Evolutionary conservation across 1,140 invertebrate species (phyloP), one percentile per base, ranked within the genome.

Genomic region (Aphaenogaster ashmeadi): DNA sequence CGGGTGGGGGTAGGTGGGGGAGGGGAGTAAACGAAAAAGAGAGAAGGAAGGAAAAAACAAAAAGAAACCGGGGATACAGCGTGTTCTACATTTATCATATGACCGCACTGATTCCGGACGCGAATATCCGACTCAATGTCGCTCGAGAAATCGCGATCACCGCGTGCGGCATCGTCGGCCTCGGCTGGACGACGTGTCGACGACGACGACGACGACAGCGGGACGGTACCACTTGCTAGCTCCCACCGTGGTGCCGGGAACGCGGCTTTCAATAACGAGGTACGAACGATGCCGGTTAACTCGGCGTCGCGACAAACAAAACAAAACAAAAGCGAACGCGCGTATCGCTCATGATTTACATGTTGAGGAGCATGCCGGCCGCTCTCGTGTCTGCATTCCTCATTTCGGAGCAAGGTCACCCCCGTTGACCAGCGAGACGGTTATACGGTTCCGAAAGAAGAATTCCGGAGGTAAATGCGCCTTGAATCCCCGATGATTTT

Each of bases 81-180:
- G 89, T 88, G 91, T 90, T 92, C 94, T 95, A 95, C 94, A 95
- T 95, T 93, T 92, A 94, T 95, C 93, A 94, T 93, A 92, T 92
- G 89, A 90, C 87, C 69, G 88, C 36, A 80, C 87, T 75, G 91
- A 79, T 50, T 60, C 52, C 62, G 11, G 9, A 86, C 75, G 78
- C n/a, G 13, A 92, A 91, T 52, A 60, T 89, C 87, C 86, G 89
- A 18, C 75, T 88, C 18, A 91, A 72, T 18, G 88, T 62, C 41
- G 62, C 64, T 33, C 75, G 72, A 41, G 64, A 74, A 69, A 72
- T 89, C 67, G 58, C 58, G 66, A 47, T 86, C 89, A 84, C 87
- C 58, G 84, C 78, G 72, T 69, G 64, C 83, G 71, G 88, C 92
- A 90, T 91, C 83, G 89, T 92, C 74, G 66, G 60, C 54, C 41